Conservation (phyloP, 1,140 invertebrate species). For the Hylaeus anthracinus region DNA sequence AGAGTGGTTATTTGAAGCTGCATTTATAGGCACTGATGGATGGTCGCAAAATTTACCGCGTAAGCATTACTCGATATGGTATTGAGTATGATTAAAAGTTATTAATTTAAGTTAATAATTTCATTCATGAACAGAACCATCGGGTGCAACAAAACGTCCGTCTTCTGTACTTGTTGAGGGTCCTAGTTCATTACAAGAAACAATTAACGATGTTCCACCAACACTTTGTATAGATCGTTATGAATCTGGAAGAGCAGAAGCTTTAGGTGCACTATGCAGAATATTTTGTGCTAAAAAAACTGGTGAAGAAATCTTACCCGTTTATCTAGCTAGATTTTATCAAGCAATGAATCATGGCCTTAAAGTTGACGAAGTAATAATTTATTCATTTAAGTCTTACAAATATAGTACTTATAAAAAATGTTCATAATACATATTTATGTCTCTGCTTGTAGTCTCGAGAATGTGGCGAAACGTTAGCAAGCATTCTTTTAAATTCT, state of each 20-base stretch:
- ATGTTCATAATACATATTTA: not conserved
- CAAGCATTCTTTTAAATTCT: conserved; percentile 91
- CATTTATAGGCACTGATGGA: conserved; percentile 90
- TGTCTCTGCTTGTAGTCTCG: conserved; percentile 74
- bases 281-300: conserved; percentile 98
- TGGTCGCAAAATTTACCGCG: conserved; percentile 83
- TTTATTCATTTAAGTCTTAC: not conserved
- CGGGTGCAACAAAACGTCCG: conserved; percentile 80
- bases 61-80: conserved; percentile 62
- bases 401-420: not conserved
- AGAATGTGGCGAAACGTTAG: conserved; percentile 87
- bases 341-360: conserved; percentile 94
- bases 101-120: not conserved
- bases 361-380: conserved; percentile 82
- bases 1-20: conserved; percentile 97
- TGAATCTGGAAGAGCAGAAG: conserved; percentile 95
- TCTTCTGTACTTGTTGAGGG: conserved; percentile 79
- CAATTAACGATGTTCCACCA: conserved; percentile 77
- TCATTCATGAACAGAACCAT: conserved; percentile 75
- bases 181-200: conserved; percentile 81
- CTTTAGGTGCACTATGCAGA: conserved; percentile 95
- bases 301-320: conserved; percentile 95
- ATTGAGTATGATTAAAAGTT: not conserved
- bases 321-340: conserved; percentile 97
- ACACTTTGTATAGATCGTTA: conserved; percentile 85